phyloP scores from a whole-genome alignment of 2,797 vertebrate species.

The Spheniscus humboldti region DNA sequence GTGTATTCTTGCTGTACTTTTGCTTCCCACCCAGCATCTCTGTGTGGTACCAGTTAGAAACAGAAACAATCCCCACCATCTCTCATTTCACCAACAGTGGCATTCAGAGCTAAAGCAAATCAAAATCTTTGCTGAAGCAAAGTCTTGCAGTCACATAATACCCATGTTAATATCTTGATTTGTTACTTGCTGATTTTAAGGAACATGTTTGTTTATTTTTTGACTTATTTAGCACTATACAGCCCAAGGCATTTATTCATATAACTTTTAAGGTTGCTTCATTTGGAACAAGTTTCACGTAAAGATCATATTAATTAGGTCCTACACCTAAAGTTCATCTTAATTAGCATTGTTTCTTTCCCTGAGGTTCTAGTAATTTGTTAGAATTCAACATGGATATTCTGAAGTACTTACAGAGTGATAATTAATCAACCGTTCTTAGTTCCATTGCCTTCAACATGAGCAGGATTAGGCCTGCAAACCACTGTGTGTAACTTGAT shows the following conservation, averaged over 20 bases:
- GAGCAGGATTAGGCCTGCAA: conserved; percentile 16
- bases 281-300: conserved; percentile 77
- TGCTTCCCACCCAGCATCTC: neutral
- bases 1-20: neutral
- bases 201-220: neutral
- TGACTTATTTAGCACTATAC: conserved; percentile 30
- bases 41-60: neutral
- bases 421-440: conserved; percentile 52
- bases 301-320: conserved; percentile 83
- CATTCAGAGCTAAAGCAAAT: neutral
- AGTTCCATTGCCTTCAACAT: neutral
- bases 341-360: conserved; percentile 86
- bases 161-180: neutral
- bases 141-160: neutral
- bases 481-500: neutral
- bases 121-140: neutral
- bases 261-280: conserved; percentile 70
- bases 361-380: conserved; percentile 79
- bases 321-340: conserved; percentile 88
- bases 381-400: conserved; percentile 50
- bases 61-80: neutral
- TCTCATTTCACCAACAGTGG: neutral
- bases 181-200: neutral
- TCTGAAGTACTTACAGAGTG: neutral
- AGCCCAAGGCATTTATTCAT: conserved; percentile 47